Percentiles rank a stretch among this genome's conserved stretches.
Evolutionary conservation across 92 coral and sea anemone species (phyloP).

Genomic region (Umimayanthus chanpuru): DNA sequence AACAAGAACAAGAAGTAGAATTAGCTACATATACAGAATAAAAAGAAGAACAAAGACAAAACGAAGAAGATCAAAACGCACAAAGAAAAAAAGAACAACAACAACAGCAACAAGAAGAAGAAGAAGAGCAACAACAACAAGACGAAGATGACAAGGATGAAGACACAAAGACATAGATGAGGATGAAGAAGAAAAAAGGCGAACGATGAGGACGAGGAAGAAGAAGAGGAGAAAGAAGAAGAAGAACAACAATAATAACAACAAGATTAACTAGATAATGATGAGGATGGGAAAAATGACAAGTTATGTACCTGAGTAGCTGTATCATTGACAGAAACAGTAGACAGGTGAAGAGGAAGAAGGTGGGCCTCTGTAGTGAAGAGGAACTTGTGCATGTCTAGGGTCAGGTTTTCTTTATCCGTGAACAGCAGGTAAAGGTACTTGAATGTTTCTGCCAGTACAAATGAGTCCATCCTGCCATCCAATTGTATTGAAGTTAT

Average conservation of each 20-base stretch:
- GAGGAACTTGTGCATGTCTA: slow-evolving; percentile 86
- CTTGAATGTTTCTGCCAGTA: slow-evolving; percentile 95
- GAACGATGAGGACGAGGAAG: no score
- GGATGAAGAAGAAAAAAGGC: neutral
- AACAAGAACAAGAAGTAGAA: neutral
- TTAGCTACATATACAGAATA: no score
- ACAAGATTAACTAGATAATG: no score
- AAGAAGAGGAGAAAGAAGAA: no score
- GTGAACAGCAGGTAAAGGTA: slow-evolving; percentile 90
- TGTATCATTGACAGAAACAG: slow-evolving; percentile 72
- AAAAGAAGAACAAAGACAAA: no score
- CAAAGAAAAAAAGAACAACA: neutral
- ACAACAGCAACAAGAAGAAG: neutral
- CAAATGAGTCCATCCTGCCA: slow-evolving; percentile 96
- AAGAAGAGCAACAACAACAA: neutral
- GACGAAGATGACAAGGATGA: neutral
- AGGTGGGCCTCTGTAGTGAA: slow-evolving; percentile 98
- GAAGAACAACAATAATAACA: neutral
- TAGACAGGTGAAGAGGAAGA: slow-evolving; percentile 88
- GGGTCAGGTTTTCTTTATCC: slow-evolving; percentile 72
- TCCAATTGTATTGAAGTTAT: neutral
- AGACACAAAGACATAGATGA: neutral
- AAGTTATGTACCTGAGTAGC: slow-evolving; percentile 74
- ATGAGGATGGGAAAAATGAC: neutral
- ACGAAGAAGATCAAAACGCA: neutral